Base-by-base conservation (phyloP, 2,888 invertebrate genomes). In the Gastrophysa polygoni region DNA sequence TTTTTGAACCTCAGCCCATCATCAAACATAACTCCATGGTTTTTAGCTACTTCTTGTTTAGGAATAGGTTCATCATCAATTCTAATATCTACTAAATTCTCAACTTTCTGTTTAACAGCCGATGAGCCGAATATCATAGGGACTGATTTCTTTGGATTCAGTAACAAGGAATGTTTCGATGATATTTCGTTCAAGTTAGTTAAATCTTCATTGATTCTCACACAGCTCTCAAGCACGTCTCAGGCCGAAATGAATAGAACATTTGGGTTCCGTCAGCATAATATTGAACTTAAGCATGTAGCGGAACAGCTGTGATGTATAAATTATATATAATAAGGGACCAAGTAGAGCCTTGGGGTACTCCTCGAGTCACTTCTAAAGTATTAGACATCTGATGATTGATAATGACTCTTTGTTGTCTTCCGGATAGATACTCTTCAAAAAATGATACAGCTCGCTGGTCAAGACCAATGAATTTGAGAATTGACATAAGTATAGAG, bases 391-490 rank as follows among this genome's bases (percentile, higher is more conserved):
- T 14, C n/a, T 54, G 18, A 32, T 34, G 21, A 38, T 32, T 21
- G 16, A 51, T 14, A 20, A 29, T 16, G 17, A 61, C 57, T 16
- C 20, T 10, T 44, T 61, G 61, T 10, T 18, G 10, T 43, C 57
- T 34, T 10, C 46, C n/a, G n/a, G n/a, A n/a, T n/a, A n/a, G n/a
- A n/a, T n/a, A n/a, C n/a, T n/a, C n/a, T n/a, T n/a, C n/a, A 21
- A 58, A 43, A 16, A 55, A 58, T 10, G 28, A 18, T 3, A 49
- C 21, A 16, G 61, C 14, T 29, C n/a, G 18, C 4, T n/a, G 11
- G 34, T 46, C 32, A 43, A 61, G 58, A 8, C 57, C 61, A 24
- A 51, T 51, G 32, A 51, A 58, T n/a, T 17, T 47, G 8, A 59
- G 32, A 16, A 58, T 61, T 10, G 61, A 51, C 24, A 50, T 17